Conservation (phyloP, 2,888 invertebrate species). For the Himalopsyche tibetana region DNA sequence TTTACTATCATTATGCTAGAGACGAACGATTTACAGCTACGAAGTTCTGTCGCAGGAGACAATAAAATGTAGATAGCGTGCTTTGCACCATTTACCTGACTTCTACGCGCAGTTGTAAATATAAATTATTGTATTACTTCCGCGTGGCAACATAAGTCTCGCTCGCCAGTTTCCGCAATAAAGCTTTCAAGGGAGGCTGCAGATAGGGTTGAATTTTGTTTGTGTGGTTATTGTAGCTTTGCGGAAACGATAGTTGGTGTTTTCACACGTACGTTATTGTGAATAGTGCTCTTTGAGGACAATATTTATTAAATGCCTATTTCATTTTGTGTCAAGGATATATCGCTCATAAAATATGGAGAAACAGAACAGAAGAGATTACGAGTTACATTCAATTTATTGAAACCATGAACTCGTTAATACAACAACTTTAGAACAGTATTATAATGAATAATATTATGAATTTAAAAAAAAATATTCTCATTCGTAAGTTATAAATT, state of each 20-base stretch:
- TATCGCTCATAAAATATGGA: too few species aligned
- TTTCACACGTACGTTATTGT: neutral
- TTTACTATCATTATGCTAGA: neutral
- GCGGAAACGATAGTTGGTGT: neutral
- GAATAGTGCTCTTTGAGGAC: neutral
- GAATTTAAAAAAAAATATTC: too few species aligned
- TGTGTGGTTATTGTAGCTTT: neutral
- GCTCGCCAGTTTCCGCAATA: neutral
- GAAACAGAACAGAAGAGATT: too few species aligned
- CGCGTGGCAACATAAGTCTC: neutral
- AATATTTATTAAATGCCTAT: constrained; percentile 7
- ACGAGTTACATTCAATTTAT: too few species aligned
- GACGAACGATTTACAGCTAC: neutral
- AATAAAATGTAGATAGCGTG: constrained; percentile 30
- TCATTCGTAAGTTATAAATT: too few species aligned
- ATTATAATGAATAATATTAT: too few species aligned
- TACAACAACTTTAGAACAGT: too few species aligned
- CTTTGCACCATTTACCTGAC: neutral
- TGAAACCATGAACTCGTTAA: too few species aligned
- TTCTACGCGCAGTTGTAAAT: neutral
- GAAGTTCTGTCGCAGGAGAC: neutral
- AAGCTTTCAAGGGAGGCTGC: neutral
- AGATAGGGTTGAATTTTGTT: constrained; percentile 1
- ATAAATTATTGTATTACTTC: constrained; percentile 10
- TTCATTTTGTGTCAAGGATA: neutral